phyloP scores from a whole-genome alignment of 2,888 invertebrate genomes.

The Tetrapedia diversipes region DNA sequence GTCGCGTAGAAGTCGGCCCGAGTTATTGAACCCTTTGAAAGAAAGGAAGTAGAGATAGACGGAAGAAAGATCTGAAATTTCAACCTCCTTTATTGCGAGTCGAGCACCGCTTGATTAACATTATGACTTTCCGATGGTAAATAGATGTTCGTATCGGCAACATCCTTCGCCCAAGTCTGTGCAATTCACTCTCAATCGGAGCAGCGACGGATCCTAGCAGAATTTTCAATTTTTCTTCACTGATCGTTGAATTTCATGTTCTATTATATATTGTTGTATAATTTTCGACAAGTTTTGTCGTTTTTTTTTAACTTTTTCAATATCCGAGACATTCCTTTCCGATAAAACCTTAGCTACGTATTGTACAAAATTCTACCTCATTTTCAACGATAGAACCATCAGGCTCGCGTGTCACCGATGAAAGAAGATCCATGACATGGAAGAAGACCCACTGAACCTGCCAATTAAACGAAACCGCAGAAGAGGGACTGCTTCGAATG shows the following conservation, averaged over 20 bases:
- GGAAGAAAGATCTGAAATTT: background rate
- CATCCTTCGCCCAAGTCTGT: background rate
- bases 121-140: background rate
- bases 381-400: too few relatives aligned
- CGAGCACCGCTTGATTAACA: too few relatives aligned
- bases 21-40: conserved; percentile 34
- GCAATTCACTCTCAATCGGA: conserved; percentile 5
- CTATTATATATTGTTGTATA: background rate
- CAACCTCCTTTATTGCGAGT: too few relatives aligned
- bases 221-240: conserved; percentile 11
- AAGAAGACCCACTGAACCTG: conserved; percentile 5
- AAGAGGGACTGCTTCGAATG: background rate
- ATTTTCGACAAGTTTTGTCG: too few relatives aligned
- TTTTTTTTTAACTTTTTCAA: too few relatives aligned
- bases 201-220: background rate
- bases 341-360: too few relatives aligned
- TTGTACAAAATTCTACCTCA: background rate
- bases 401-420: background rate
- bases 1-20: conserved; percentile 53
- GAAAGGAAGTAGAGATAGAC: background rate
- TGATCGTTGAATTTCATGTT: background rate
- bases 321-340: too few relatives aligned
- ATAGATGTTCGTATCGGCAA: background rate
- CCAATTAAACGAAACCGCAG: conserved; percentile 28
- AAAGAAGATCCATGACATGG: background rate